A percentile compares a stretch with the other conserved stretches of the same genome.
phyloP scores from a whole-genome alignment of 2,113 vertebrate genomes.

The Cyanoramphus novaezelandiae region DNA sequence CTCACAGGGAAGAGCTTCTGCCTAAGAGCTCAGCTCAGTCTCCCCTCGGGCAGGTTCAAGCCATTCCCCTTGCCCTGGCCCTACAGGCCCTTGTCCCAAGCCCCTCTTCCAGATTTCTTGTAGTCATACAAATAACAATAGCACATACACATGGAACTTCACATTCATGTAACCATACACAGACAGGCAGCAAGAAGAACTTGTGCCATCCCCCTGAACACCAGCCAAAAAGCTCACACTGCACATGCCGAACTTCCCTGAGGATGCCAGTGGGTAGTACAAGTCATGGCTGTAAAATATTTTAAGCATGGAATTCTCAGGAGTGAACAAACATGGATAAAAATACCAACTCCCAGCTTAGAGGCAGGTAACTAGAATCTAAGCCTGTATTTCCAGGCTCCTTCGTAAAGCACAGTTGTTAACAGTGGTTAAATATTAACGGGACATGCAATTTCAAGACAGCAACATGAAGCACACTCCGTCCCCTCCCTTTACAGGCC shows the following conservation, averaged over 20 bases:
- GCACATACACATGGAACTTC: background rate
- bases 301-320: background rate
- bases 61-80: background rate
- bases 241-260: background rate
- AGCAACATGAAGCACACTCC: background rate
- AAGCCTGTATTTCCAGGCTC: conserved; percentile 18
- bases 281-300: background rate
- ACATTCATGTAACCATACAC: background rate
- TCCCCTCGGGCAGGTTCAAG: background rate
- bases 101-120: background rate
- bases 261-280: background rate
- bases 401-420: conserved; percentile 31
- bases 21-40: background rate
- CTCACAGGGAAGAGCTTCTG: too few species aligned
- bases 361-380: conserved; percentile 4
- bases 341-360: background rate
- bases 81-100: background rate
- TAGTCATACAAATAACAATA: background rate
- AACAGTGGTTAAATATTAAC: conserved; percentile 32
- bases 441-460: background rate
- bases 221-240: background rate
- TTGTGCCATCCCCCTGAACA: background rate
- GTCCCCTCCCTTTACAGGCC: background rate
- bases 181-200: background rate
- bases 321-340: background rate